phyloP scores from a whole-genome alignment of 2,888 invertebrate species.

The Kuschelorhynchus macadamiae region DNA sequence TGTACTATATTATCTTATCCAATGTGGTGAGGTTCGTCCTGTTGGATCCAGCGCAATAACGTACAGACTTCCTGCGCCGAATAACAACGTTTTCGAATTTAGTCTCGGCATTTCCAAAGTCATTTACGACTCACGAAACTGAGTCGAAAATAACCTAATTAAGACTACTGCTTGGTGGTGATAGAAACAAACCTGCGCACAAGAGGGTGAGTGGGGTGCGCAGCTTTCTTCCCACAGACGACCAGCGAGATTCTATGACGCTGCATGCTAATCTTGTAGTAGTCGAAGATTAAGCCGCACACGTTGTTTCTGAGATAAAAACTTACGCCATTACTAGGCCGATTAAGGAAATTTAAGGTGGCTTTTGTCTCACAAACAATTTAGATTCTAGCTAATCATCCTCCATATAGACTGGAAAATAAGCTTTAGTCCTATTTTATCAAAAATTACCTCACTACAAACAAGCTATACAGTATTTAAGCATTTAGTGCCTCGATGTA shows the following conservation, averaged over 20 bases:
- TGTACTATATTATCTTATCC: conserved; percentile 47
- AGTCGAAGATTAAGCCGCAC: background rate
- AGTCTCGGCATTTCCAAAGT: conserved; percentile 33
- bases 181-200: conserved; percentile 26
- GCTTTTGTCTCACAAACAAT: conserved; percentile 15
- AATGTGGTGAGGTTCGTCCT: conserved; percentile 51
- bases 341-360: conserved; percentile 14
- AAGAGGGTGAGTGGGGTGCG: conserved; percentile 39
- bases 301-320: conserved; percentile 14
- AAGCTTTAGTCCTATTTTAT: conserved; percentile 5
- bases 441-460: conserved; percentile 13
- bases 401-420: conserved; percentile 25
- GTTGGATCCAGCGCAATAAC: conserved; percentile 38
- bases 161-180: conserved; percentile 23
- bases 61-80: conserved; percentile 47
- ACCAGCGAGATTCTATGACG: conserved; percentile 15
- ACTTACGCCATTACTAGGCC: conserved; percentile 33
- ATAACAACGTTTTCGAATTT: conserved; percentile 37
- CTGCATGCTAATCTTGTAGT: background rate
- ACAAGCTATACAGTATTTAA: conserved; percentile 24
- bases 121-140: conserved; percentile 42
- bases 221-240: conserved; percentile 26
- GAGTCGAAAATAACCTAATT: conserved; percentile 37
- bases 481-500: background rate
- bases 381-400: conserved; percentile 16